Base-by-base conservation (phyloP, 2,113 vertebrate species). In the Mesitornis unicolor region DNA sequence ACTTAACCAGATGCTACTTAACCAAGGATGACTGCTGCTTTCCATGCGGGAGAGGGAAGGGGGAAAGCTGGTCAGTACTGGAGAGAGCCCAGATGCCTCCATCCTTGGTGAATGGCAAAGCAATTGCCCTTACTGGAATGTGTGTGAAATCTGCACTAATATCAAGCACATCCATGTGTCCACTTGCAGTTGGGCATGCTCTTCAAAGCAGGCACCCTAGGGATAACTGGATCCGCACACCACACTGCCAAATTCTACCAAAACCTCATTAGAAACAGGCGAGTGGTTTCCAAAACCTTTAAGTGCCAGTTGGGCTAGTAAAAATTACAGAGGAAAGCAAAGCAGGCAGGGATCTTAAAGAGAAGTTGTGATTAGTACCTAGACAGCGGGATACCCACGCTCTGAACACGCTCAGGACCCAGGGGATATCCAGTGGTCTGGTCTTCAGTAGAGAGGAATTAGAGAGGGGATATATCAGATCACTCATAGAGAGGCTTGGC, bases 1-100 rank as follows among this genome's bases (percentile, higher is more conserved):
- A 64, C 71, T 87, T 65, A 95, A 90, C 18, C 95, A 93, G 84
- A 89, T 89, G 92, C 59, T 61, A 2, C 87, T 94, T 81, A 74
- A 53, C 36, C 60, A 59, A 36, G 59, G 74, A 50, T 75, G 84
- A 26, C 75, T 51, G 77, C 73, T 60, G 73, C 68, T 85, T 88
- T 54, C 13, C 61, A 40, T 43, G 61, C 45, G 29, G 36, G 60
- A 70, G 8, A 67, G 28, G 21, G 50, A 57, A 61, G 71, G 51
- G 56, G 18, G 67, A 43, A 84, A 71, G 33, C 25, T 63, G 77
- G 45, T 89, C 16, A 33, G 60, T 70, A 20, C 31, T 25, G 51
- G 68, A 24, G 63, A 8, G 71, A 73, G 25, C 48, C 0, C 9
- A 77, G 56, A 29, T 33, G 56, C 42, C 67, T 63, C 77, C 50